A percentile compares a stretch with the other conserved stretches of the same genome.
These are phyloP conservation scores for Drosophila stalkeri DNA, from an alignment of 2,888 invertebrate genomes.

Conservation along the genomic window DNA sequence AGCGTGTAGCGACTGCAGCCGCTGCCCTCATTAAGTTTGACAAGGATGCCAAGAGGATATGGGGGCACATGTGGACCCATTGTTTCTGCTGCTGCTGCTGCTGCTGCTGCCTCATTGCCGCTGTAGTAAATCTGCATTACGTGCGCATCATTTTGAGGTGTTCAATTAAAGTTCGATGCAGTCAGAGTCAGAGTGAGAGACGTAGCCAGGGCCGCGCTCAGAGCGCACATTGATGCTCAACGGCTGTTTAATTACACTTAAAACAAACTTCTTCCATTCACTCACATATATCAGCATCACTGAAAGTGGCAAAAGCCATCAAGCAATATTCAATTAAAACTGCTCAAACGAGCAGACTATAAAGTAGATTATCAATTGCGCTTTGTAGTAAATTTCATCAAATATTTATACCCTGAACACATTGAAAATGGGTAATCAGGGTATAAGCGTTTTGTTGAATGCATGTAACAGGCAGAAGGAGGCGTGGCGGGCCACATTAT, in stretches of 20 bases:
- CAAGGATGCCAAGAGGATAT: constrained; percentile 55
- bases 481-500: too few relatives aligned
- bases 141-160: constrained; percentile 82
- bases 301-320: constrained; percentile 3
- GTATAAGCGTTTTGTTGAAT: too few relatives aligned
- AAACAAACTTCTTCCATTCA: constrained; percentile 1
- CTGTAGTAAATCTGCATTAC: constrained; percentile 75
- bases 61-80: constrained; percentile 37
- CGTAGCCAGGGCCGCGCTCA: constrained; percentile 19
- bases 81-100: constrained; percentile 30
- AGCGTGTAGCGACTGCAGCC: constrained; percentile 36
- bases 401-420: not conserved
- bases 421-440: too few relatives aligned
- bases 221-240: constrained; percentile 50
- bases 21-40: constrained; percentile 71
- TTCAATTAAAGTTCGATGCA: constrained; percentile 69
- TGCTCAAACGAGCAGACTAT: not conserved
- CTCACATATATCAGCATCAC: not conserved
- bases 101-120: constrained; percentile 42
- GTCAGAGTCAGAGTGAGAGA: constrained; percentile 23
- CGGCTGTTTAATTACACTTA: constrained; percentile 49
- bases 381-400: constrained; percentile 3
- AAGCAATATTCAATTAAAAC: constrained; percentile 28
- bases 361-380: constrained; percentile 11
- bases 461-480: too few relatives aligned